These are phyloP conservation scores for Nothura maculosa DNA, from an alignment of 2,797 vertebrate genomes.

Conservation along the genomic window DNA sequence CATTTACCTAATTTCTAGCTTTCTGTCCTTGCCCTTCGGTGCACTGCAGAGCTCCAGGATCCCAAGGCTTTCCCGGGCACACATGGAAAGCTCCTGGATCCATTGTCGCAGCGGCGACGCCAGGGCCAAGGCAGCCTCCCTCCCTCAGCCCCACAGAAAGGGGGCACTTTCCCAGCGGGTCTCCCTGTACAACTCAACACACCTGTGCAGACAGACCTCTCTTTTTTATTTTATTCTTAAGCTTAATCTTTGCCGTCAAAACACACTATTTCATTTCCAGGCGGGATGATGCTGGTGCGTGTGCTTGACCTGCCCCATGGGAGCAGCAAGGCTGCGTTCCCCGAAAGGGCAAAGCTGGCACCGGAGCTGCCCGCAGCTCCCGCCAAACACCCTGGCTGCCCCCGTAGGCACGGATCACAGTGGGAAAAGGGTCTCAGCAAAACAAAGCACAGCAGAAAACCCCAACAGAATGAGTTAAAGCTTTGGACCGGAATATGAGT, in stretches of 20 bases:
- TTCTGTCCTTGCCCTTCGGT: not conserved
- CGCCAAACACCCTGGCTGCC: not conserved
- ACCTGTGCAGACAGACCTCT: not conserved
- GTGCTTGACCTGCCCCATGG: not conserved
- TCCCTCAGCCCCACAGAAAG: rapidly evolving
- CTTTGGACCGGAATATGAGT: not conserved
- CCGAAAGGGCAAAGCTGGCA: rapidly evolving
- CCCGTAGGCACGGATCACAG: not conserved
- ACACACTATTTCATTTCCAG: not conserved
- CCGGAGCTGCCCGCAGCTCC: not conserved
- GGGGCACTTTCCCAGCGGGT: not conserved
- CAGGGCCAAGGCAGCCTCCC: not conserved
- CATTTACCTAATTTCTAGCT: not conserved
- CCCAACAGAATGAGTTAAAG: rapidly evolving
- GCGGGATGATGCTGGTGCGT: rapidly evolving
- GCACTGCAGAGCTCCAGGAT: not conserved
- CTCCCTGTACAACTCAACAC: rapidly evolving
- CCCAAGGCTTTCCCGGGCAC: no score
- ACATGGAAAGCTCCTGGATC: rapidly evolving
- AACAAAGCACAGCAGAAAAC: not conserved
- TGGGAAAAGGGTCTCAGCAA: not conserved
- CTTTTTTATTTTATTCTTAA: not conserved
- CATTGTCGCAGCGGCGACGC: no score
- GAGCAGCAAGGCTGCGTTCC: rapidly evolving
- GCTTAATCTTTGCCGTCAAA: not conserved